phyloP scores from a whole-genome alignment of 2,797 vertebrate species.

The Pseudomugil gertrudae region DNA sequence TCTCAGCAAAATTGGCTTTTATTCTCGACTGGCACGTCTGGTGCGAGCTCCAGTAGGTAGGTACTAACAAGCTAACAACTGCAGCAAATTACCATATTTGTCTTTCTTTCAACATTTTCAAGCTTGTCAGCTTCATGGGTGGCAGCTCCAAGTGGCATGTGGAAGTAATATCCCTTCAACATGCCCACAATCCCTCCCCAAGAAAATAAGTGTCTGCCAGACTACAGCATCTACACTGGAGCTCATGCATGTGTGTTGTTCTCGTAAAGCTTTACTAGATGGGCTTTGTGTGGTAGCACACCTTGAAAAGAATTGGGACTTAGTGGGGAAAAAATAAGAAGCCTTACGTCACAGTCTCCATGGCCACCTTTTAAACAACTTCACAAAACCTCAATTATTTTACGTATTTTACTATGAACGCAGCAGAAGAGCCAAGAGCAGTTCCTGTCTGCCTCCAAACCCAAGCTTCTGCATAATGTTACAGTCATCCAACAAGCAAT shows the following conservation, averaged over 20 bases:
- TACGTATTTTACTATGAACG: neutral
- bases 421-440: neutral
- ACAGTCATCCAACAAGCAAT: neutral
- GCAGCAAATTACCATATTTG: constrained; percentile 71
- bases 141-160: constrained; percentile 71
- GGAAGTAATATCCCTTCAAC: constrained; percentile 73
- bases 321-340: constrained; percentile 39
- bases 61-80: constrained; percentile 71
- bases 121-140: constrained; percentile 72
- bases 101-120: constrained; percentile 65
- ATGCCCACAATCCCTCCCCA: constrained; percentile 33
- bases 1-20: constrained; percentile 58
- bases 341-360: constrained; percentile 10
- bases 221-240: constrained; percentile 59
- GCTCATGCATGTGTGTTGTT: constrained; percentile 50
- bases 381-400: neutral
- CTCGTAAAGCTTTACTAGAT: constrained; percentile 54
- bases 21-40: constrained; percentile 51
- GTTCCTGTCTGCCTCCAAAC: constrained; percentile 19
- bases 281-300: constrained; percentile 53
- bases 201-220: constrained; percentile 62
- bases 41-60: constrained; percentile 62
- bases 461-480: constrained; percentile 13
- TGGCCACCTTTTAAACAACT: neutral
- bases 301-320: constrained; percentile 1